Evolutionary conservation across 2,113 vertebrate genomes (phyloP).

Genomic region (Aythya baeri): DNA sequence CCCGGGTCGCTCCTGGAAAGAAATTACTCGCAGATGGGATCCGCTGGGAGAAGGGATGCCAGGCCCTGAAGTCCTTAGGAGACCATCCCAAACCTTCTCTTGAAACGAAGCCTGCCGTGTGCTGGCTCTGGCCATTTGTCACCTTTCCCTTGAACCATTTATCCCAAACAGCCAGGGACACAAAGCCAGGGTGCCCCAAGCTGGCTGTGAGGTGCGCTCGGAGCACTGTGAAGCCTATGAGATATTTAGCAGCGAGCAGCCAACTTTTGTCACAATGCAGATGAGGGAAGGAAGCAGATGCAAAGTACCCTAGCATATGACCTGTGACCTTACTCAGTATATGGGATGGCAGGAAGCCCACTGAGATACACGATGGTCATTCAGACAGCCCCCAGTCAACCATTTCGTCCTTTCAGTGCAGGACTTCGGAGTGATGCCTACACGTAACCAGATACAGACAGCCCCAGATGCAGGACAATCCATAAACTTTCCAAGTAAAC

Average conservation of each 20-base stretch:
- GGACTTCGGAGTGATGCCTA: not conserved
- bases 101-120: not conserved
- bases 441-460: accelerated
- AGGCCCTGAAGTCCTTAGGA: not conserved
- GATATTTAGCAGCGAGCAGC: accelerated
- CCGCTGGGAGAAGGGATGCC: not conserved
- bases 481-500: not conserved
- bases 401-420: not conserved
- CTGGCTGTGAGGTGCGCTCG: not conserved
- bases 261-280: not conserved
- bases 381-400: not conserved
- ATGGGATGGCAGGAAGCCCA: not conserved
- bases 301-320: not conserved
- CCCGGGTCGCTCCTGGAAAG: not conserved
- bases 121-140: not conserved
- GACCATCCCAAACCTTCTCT: not conserved
- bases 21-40: not conserved
- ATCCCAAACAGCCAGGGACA: not conserved
- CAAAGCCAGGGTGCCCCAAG: not conserved
- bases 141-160: not conserved
- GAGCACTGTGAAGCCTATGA: not conserved
- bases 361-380: not conserved
- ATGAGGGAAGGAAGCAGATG: not conserved
- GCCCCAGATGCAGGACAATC: not conserved
- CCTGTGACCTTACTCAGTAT: not conserved